These are phyloP conservation scores for Meteorus cinctellus DNA, from an alignment of 2,888 invertebrate genomes.

Conservation along the genomic window DNA sequence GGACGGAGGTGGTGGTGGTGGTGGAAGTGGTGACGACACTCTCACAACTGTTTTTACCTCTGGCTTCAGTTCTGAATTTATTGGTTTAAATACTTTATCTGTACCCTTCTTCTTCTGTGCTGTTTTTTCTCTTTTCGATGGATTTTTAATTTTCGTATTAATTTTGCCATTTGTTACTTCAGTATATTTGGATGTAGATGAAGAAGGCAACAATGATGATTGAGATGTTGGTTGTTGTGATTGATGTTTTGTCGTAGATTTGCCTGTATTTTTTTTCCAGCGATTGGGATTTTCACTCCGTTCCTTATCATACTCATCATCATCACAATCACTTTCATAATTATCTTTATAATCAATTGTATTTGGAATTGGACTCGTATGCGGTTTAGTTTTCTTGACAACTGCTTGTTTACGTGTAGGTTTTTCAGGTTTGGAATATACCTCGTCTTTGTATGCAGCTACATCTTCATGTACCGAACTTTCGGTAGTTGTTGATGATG, in stretches of 20 bases:
- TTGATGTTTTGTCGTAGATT: constrained; percentile 63
- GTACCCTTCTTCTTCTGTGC: constrained; percentile 65
- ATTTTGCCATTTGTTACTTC: constrained; percentile 61
- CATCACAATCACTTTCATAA: constrained; percentile 74
- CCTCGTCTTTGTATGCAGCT: constrained; percentile 63
- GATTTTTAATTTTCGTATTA: constrained; percentile 56
- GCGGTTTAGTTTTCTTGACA: constrained; percentile 66
- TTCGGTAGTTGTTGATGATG: constrained; percentile 82
- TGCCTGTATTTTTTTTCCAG: constrained; percentile 68
- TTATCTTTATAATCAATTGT: constrained; percentile 72
- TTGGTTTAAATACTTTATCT: constrained; percentile 58
- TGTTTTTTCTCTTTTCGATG: constrained; percentile 66
- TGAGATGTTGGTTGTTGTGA: constrained; percentile 60
- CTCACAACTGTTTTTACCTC: constrained; percentile 51
- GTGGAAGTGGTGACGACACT: constrained; percentile 47
- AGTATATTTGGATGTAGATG: constrained; percentile 53
- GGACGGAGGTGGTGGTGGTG: constrained; percentile 68
- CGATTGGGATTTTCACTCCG: constrained; percentile 66
- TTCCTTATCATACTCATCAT: constrained; percentile 68
- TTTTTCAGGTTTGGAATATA: constrained; percentile 61
- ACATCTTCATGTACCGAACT: constrained; percentile 79
- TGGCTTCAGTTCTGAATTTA: background rate
- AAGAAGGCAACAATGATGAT: constrained; percentile 59
- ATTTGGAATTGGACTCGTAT: constrained; percentile 57
- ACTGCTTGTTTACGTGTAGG: constrained; percentile 61